phyloP scores from a whole-genome alignment of 2,113 vertebrate species.

The Gymnorhina tibicen region DNA sequence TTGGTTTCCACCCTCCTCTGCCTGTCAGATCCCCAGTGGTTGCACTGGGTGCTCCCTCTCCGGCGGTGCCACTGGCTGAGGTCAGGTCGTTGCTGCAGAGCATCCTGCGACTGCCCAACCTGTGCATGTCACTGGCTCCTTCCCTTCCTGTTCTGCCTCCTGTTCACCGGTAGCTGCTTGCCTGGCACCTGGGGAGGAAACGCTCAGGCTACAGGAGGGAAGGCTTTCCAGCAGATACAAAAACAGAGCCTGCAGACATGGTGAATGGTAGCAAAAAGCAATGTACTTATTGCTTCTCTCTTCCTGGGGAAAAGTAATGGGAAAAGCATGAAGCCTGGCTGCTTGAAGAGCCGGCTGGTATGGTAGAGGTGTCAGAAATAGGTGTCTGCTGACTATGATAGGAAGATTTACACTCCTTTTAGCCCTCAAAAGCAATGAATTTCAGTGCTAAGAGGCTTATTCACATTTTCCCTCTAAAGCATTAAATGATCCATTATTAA shows the following conservation, averaged over 20 bases:
- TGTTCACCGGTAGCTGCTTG: not conserved
- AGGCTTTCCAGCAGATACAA: not conserved
- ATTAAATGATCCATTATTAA: not conserved
- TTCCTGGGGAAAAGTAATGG: not conserved
- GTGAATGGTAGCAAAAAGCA: not conserved
- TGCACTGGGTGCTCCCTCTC: not conserved
- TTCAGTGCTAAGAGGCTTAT: not conserved
- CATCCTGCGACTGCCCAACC: not conserved
- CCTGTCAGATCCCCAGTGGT: not conserved
- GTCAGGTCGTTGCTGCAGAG: not conserved
- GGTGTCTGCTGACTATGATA: not conserved
- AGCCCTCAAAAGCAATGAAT: not conserved
- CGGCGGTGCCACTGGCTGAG: accelerated
- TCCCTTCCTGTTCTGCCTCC: not conserved
- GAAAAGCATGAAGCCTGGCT: not conserved
- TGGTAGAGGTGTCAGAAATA: not conserved
- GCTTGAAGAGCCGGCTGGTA: not conserved
- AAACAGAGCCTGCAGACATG: accelerated
- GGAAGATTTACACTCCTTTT: not conserved
- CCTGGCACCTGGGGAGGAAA: not conserved
- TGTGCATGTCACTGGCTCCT: not conserved
- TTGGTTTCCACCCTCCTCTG: not conserved
- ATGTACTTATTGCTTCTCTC: not conserved
- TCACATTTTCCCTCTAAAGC: not conserved
- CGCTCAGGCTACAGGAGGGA: not conserved